Base-by-base conservation (phyloP, 2,888 invertebrate genomes). In the Platycheirus rosarum region DNA sequence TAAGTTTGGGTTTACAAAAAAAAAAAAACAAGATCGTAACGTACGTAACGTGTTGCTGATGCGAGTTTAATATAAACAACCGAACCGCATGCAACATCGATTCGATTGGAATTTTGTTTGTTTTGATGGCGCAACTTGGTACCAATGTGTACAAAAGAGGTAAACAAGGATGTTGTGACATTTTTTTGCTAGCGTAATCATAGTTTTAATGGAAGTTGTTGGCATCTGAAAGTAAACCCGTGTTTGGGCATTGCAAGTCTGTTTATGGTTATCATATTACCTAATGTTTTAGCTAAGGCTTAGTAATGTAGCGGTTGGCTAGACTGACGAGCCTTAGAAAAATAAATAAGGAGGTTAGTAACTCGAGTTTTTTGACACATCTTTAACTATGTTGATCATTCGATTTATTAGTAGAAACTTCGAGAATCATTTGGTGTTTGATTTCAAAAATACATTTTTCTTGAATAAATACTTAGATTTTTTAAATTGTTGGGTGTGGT, bases 81-180 rank as follows among this genome's bases (percentile, higher is more conserved):
- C 3, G 29, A 29, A 49, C 2, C 32, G 11, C n/a, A n/a, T n/a
- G 53, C 35, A 18, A 8, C n/a, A 40, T 14, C 23, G 40, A 26
- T 40, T 57, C 13, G 20, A 55, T 13, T 37, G 13, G 26, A 13
- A 55, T 37, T 55, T 55, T 20, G 23, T 55, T 35, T 55, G 37
- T 55, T 55, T 55, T 55, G 13, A 8, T 9, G 23, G n/a, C 48
- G 13, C 9, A 7, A 13, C 1, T 23, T 37, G 13, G 8, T 37
- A n/a, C 6, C 13, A 55, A 23, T 49, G 9, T 13, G 9, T n/a
- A 8, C 2, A 55, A 55, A 37, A 37, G 14, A 40, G 40, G 23
- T 40, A 14, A 57, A 57, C 40, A 23, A 57, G 23, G 55, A 57
- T 57, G 20, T 57, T 57, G 40, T 57, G 37, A 40, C 20, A 37